Evolutionary conservation across 2,797 vertebrate species (phyloP).

Genomic region (Chelonia mydas): DNA sequence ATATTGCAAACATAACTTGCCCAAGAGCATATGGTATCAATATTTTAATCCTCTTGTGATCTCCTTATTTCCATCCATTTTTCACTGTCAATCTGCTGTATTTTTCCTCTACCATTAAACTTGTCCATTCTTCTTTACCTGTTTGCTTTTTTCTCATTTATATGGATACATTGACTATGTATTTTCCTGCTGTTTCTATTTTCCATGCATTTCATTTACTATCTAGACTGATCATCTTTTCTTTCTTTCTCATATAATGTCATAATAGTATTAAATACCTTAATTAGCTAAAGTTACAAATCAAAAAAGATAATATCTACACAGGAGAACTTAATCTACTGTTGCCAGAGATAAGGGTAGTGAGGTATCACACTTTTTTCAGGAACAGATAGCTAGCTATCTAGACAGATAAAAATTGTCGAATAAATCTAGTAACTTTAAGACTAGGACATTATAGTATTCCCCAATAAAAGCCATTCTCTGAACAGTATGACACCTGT

Average conservation of each 20-base stretch:
- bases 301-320: not conserved
- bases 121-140: slow-evolving; percentile 83
- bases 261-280: not conserved
- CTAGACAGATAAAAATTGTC: not conserved
- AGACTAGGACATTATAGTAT: not conserved
- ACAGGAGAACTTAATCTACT: not conserved
- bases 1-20: slow-evolving; percentile 7
- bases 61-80: slow-evolving; percentile 83
- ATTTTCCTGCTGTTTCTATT: not conserved
- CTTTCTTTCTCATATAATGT: not conserved
- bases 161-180: not conserved
- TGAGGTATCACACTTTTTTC: not conserved
- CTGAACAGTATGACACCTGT: not conserved
- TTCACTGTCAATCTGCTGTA: slow-evolving; percentile 87
- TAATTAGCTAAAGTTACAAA: not conserved
- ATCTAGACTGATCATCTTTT: not conserved
- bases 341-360: not conserved
- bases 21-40: slow-evolving; percentile 55
- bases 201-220: not conserved
- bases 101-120: slow-evolving; percentile 93
- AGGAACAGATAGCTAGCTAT: not conserved
- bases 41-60: slow-evolving; percentile 78
- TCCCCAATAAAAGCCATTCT: slow-evolving; percentile 16
- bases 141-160: not conserved
- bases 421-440: not conserved